Base-by-base conservation (phyloP, 53 echinoderm and acorn worm species). In the Pentamera pediparva region DNA sequence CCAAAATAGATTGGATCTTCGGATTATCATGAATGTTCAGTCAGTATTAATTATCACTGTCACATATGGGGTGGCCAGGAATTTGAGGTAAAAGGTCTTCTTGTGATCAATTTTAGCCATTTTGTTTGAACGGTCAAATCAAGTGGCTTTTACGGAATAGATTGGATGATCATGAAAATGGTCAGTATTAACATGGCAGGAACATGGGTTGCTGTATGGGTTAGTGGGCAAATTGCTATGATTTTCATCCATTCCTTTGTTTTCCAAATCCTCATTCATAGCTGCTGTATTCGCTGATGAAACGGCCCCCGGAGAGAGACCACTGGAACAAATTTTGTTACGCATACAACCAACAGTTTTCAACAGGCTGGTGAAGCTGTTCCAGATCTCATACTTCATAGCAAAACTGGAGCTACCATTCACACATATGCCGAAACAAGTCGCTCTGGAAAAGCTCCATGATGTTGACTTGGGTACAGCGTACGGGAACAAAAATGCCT, bases 381-480 rank as follows among this genome's bases (percentile, higher is more conserved):
- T 70, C 27, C 21, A 70, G 20, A 70, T 70, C 28, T 19, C 70
- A 11, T 70, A 70, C 49, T 47, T 4, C 17, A 24, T 70, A 21
- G 70, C 47, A 4, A 70, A 70, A 25, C 10, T 47, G 70, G 70
- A 70, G 28, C 47, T 11, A 45, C 70, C 70, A 13, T 70, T 74
- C 52, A 51, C 55, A 35, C 6, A 29, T 4, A 12, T 74, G 12
- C 4, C 56, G 20, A 57, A 32, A 15, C 38, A 3, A 39, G 35
- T 75, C 39, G 21, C 32, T 4, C 15, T 35, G 32, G 54, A 38
- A 30, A 57, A 57, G 33, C 28, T 34, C 18, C 79, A 78, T 65
- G 79, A 40, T 43, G 55, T 78, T 67, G 37, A 35, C 38, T 18
- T 78, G 24, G 79, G 79, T 15, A 17, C 28, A 2, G 39, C 67